These are phyloP conservation scores for Aulostomus chinensis DNA, from an alignment of 2,797 vertebrate genomes.

Conservation along the genomic window DNA sequence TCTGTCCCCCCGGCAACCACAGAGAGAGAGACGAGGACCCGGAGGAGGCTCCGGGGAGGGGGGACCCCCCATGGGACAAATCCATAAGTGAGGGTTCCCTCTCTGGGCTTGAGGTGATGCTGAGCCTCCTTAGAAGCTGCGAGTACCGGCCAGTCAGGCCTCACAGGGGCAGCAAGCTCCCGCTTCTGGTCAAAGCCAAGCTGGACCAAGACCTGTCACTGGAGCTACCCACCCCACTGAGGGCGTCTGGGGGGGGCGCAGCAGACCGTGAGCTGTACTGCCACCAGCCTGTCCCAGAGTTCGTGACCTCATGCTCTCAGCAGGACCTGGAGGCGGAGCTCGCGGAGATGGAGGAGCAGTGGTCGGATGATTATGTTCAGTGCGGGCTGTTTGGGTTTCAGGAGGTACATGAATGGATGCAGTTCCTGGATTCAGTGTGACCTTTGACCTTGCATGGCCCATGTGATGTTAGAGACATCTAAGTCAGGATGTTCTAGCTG, in stretches of 20 bases:
- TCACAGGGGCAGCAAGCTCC: constrained; percentile 86
- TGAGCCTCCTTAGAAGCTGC: constrained; percentile 81
- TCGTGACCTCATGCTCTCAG: constrained; percentile 62
- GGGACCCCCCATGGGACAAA: constrained; percentile 31
- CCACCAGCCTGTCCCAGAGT: constrained; percentile 61
- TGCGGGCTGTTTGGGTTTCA: constrained; percentile 84
- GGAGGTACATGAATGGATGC: constrained; percentile 76
- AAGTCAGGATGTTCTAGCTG: no score
- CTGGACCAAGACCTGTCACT: constrained; percentile 29
- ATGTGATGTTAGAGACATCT: no score
- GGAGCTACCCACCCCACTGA: constrained; percentile 21
- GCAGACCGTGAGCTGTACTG: constrained; percentile 61
- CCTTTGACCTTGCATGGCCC: constrained; percentile 1
- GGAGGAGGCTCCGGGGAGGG: constrained; percentile 48
- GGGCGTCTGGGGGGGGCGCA: constrained; percentile 39
- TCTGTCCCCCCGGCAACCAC: constrained; percentile 30
- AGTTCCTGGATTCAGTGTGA: not conserved
- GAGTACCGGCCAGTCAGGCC: constrained; percentile 86
- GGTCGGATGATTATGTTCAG: constrained; percentile 88
- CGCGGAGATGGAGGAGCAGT: constrained; percentile 87
- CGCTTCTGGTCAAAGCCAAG: constrained; percentile 82
- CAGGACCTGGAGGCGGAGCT: constrained; percentile 80
- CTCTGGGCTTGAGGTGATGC: constrained; percentile 75
- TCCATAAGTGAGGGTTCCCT: constrained; percentile 1
- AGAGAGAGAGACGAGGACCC: constrained; percentile 68